A percentile compares a stretch with the other conserved stretches of the same genome.
These are phyloP conservation scores for Euglossa dilemma DNA, from an alignment of 1,140 invertebrate species.

Conservation along the genomic window DNA sequence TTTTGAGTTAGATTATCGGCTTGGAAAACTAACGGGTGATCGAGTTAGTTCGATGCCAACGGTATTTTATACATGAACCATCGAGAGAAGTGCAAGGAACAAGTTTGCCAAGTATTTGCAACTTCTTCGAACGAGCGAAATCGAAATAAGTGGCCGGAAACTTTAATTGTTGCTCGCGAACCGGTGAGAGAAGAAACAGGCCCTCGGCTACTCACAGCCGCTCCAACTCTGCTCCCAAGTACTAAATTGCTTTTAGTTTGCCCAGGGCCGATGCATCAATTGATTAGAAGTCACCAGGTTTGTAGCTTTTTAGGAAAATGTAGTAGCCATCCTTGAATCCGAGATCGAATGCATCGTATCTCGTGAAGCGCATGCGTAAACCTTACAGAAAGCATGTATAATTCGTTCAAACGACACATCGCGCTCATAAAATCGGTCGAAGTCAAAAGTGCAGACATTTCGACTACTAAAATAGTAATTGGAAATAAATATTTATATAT, in stretches of 20 bases:
- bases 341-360: background rate
- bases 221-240: conserved; percentile 24
- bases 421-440: too few relatives aligned
- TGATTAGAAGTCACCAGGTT: conserved; percentile 41
- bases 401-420: background rate
- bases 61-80: background rate
- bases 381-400: background rate
- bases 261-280: conserved; percentile 38
- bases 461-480: too few relatives aligned
- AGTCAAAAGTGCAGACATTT: too few relatives aligned
- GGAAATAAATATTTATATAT: too few relatives aligned
- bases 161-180: conserved; percentile 42
- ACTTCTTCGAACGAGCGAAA: conserved; percentile 24
- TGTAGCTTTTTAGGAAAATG: conserved; percentile 2
- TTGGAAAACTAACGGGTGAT: background rate
- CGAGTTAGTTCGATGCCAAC: background rate
- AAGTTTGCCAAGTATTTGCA: conserved; percentile 13
- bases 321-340: background rate
- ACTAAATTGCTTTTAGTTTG: conserved; percentile 36
- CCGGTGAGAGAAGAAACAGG: conserved; percentile 31
- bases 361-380: background rate
- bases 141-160: conserved; percentile 33
- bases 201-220: background rate
- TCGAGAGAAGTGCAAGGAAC: background rate
- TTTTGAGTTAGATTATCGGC: background rate